Percentiles rank a stretch among this genome's conserved stretches.
phyloP scores from a whole-genome alignment of 1,140 invertebrate genomes.

The Macrocentrus cingulum region DNA sequence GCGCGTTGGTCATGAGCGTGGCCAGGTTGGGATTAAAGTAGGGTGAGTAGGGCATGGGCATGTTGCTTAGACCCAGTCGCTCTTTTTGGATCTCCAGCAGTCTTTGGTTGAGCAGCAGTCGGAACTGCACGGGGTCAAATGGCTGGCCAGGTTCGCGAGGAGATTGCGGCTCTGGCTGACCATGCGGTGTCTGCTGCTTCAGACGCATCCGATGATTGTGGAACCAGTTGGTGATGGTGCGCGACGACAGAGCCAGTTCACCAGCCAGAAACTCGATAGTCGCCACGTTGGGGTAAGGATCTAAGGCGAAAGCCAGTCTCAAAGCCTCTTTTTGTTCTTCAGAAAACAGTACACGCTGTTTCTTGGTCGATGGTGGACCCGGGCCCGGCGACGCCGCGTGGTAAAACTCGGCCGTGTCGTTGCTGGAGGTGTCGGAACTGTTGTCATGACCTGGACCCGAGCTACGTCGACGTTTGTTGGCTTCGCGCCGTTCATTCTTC shows the following conservation, averaged over 20 bases:
- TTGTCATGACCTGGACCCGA: constrained; percentile 81
- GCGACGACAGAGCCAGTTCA: constrained; percentile 87
- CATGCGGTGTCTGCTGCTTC: constrained; percentile 84
- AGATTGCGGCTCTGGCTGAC: constrained; percentile 67
- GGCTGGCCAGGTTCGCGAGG: constrained; percentile 71
- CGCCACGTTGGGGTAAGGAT: constrained; percentile 93
- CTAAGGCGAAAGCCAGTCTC: constrained; percentile 87
- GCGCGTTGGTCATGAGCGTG: constrained; percentile 66
- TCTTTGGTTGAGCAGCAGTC: constrained; percentile 83
- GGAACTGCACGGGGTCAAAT: constrained; percentile 90
- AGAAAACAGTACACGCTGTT: constrained; percentile 91
- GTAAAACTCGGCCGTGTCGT: constrained; percentile 87
- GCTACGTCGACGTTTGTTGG: constrained; percentile 81
- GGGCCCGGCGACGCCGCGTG: constrained; percentile 81
- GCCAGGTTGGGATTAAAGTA: constrained; percentile 76
- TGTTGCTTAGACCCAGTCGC: constrained; percentile 71
- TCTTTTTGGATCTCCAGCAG: constrained; percentile 84
- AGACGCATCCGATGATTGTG: constrained; percentile 98
- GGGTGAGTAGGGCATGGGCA: constrained; percentile 72
- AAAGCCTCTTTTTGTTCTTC: constrained; percentile 98
- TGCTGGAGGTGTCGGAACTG: constrained; percentile 82
- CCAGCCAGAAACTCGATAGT: constrained; percentile 94
- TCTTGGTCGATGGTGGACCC: constrained; percentile 78
- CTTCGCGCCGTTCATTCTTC: constrained; percentile 87
- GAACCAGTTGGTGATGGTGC: constrained; percentile 99